Evolutionary conservation across 2,113 vertebrate genomes (phyloP), one percentile per base, ranked within the genome.

Genomic region (Hippocampus mohnikei): DNA sequence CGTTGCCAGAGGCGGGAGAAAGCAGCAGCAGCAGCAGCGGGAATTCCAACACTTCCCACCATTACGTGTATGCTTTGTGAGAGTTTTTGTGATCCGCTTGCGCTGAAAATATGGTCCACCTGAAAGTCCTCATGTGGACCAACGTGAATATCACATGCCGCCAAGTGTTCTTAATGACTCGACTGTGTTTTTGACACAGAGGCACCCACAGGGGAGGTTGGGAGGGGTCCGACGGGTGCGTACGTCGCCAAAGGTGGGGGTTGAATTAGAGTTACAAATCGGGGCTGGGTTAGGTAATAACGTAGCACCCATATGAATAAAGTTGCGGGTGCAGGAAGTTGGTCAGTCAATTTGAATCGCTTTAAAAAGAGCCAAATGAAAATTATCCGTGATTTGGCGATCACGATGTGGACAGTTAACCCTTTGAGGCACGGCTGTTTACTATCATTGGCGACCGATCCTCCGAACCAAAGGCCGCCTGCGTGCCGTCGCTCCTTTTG

Each of bases 401-500:
- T 37, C 33, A 1, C 33, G 5, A 37, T 37, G 33, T 37, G 5
- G 5, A 37, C 5, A 37, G 33, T 37, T 37, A 37, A 5, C 33
- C 5, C 5, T 37, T 37, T 37, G 33, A 37, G 5, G 33, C 5
- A 37, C 33, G 18, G 73, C 55, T n/a, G 58, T 75, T 76, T 68
- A 33, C 15, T 15, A 62, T 68, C 69, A 42, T 23, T n/a, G 65
- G 75, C 66, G 44, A 7, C 25, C 76, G 69, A 76, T 85, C 78
- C 77, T 82, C 75, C 79, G 71, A n/a, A 73, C 67, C 64, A 12
- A 63, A 65, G 70, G 66, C 74, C 84, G 75, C 73, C 67, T 48
- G 66, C 77, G 71, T 82, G 74, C 82, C 77, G 53, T 70, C 83
- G 61, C 85, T 78, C 73, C 80, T 77, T 89, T 86, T 91, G 84